phyloP scores from a whole-genome alignment of 1,140 invertebrate species.

The Eufriesea mexicana region DNA sequence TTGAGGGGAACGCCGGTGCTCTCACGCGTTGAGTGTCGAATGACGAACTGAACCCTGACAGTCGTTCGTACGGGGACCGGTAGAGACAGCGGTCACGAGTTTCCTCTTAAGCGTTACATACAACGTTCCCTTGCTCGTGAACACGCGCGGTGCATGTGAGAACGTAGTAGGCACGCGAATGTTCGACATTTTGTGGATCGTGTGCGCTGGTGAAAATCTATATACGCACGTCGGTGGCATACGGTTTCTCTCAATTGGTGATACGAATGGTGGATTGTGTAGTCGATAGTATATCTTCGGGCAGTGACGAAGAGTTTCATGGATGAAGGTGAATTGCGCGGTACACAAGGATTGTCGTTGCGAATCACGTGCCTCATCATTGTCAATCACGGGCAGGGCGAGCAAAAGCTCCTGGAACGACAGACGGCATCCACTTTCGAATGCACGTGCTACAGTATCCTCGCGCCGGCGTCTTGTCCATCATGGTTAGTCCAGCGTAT shows the following conservation, averaged over 20 bases:
- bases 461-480: not conserved
- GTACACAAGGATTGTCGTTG: not conserved
- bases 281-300: no score
- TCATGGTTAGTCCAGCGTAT: not conserved
- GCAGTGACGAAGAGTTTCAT: not conserved
- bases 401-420: constrained; percentile 33
- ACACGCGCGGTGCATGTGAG: not conserved
- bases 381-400: constrained; percentile 1
- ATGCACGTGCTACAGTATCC: constrained; percentile 14
- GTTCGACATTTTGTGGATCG: not conserved
- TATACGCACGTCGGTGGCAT: not conserved
- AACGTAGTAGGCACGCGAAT: not conserved
- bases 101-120: not conserved
- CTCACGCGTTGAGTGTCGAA: constrained; percentile 81
- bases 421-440: constrained; percentile 52
- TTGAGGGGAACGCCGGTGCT: constrained; percentile 65
- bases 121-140: not conserved
- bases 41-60: constrained; percentile 61
- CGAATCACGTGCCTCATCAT: constrained; percentile 14
- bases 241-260: not conserved
- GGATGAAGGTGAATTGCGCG: constrained; percentile 11
- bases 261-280: constrained; percentile 1
- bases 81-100: constrained; percentile 39
- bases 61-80: constrained; percentile 40
- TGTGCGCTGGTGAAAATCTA: not conserved